Evolutionary conservation across 1,140 invertebrate genomes (phyloP).

Genomic region (Drosophila kikkawai): DNA sequence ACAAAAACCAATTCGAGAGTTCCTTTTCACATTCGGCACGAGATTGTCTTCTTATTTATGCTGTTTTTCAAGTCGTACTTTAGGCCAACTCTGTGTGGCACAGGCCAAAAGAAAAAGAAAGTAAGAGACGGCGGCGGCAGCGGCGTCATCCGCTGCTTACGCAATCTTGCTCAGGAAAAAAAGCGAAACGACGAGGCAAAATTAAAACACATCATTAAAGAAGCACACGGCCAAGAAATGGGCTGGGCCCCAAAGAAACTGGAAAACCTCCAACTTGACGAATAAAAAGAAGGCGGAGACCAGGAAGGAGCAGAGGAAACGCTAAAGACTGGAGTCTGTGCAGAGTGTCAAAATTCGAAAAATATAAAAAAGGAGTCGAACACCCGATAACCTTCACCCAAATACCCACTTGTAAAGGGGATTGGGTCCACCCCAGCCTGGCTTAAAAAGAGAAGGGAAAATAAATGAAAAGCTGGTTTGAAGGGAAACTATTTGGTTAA

Average conservation of each 20-base stretch:
- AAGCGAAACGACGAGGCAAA: slow-evolving; percentile 46
- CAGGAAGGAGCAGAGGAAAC: not conserved
- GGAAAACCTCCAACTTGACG: slow-evolving; percentile 15
- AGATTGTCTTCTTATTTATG: slow-evolving; percentile 37
- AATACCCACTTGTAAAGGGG: slow-evolving; percentile 27
- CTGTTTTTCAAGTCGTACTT: slow-evolving; percentile 26
- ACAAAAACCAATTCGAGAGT: not conserved
- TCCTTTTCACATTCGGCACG: slow-evolving; percentile 36
- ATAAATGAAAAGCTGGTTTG: slow-evolving; percentile 2
- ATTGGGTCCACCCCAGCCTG: slow-evolving; percentile 9
- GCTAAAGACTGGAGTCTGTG: slow-evolving; percentile 16
- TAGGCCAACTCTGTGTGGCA: slow-evolving; percentile 23
- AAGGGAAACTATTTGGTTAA: slow-evolving; percentile 9
- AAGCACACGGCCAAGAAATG: slow-evolving; percentile 51
- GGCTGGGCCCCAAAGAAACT: slow-evolving; percentile 27
- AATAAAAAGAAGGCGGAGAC: not conserved
- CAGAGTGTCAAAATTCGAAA: slow-evolving; percentile 16
- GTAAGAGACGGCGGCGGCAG: slow-evolving; percentile 55
- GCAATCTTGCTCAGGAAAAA: slow-evolving; percentile 48
- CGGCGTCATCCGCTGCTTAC: slow-evolving; percentile 65
- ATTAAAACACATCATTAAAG: slow-evolving; percentile 76
- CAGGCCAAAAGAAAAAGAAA: slow-evolving; percentile 73
- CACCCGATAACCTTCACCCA: slow-evolving; percentile 67
- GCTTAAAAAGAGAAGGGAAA: slow-evolving; percentile 27
- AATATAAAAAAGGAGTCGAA: slow-evolving; percentile 24